phyloP scores from a whole-genome alignment of 2,797 vertebrate genomes.

The Columba guinea region DNA sequence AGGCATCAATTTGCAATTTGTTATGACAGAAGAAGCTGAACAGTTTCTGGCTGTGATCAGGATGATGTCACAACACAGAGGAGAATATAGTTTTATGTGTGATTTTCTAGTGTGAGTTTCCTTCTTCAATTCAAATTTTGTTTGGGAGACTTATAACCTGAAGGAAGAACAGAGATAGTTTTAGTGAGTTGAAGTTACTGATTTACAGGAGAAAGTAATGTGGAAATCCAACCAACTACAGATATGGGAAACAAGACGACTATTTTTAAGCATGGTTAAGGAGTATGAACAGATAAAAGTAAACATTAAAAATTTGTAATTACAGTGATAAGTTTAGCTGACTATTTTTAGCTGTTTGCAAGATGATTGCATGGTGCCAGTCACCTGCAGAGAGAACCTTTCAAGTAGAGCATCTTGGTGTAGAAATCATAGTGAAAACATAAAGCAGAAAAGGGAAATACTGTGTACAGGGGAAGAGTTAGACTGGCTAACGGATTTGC shows the following conservation, averaged over 20 bases:
- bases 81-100: conserved; percentile 35
- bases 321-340: neutral
- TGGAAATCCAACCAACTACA: neutral
- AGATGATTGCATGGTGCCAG: neutral
- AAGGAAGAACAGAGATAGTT: conserved; percentile 6
- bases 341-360: neutral
- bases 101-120: conserved; percentile 34
- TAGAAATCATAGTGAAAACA: neutral
- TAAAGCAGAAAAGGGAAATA: neutral
- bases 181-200: neutral
- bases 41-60: neutral
- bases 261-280: neutral
- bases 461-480: neutral
- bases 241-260: neutral
- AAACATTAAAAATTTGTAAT: neutral
- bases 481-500: neutral
- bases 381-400: neutral
- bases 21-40: conserved; percentile 35
- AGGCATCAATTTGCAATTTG: conserved; percentile 33
- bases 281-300: neutral
- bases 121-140: conserved; percentile 38
- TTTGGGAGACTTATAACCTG: neutral
- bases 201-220: neutral
- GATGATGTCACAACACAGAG: conserved; percentile 31
- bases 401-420: neutral